phyloP scores from a whole-genome alignment of 1,140 invertebrate genomes.

The Calephelis nemesis region DNA sequence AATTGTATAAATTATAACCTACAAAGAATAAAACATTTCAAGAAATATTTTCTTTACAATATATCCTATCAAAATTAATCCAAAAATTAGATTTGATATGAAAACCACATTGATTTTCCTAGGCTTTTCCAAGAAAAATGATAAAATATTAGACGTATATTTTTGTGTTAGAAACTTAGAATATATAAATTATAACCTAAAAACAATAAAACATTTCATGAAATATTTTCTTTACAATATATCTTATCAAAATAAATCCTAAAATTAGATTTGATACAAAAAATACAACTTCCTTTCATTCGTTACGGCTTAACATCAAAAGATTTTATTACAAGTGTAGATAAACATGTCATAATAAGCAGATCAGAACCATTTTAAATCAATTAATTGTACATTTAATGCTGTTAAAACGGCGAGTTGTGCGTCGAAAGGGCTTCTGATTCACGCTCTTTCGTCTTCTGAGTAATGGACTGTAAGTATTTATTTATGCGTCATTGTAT shows the following conservation, averaged over 20 bases:
- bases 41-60: too few relatives aligned
- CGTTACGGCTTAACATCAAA: constrained; percentile 3
- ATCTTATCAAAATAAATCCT: background rate
- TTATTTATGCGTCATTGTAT: constrained; percentile 3
- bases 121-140: too few relatives aligned
- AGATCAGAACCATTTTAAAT: constrained; percentile 4
- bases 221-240: too few relatives aligned
- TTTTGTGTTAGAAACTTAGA: too few relatives aligned
- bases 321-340: constrained; percentile 11
- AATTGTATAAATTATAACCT: too few relatives aligned
- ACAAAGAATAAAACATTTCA: too few relatives aligned
- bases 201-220: too few relatives aligned
- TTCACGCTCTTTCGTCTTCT: background rate
- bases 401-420: constrained; percentile 6
- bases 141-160: too few relatives aligned
- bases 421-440: constrained; percentile 7
- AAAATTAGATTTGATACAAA: constrained; percentile 3
- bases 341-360: constrained; percentile 13
- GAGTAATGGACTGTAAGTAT: constrained; percentile 2
- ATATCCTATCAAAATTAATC: background rate
- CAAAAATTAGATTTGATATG: background rate
- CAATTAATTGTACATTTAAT: constrained; percentile 16
- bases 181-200: too few relatives aligned
- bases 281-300: background rate
- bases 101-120: background rate